These are phyloP conservation scores for Galleria mellonella DNA, from an alignment of 1,140 invertebrate genomes.

Conservation along the genomic window DNA sequence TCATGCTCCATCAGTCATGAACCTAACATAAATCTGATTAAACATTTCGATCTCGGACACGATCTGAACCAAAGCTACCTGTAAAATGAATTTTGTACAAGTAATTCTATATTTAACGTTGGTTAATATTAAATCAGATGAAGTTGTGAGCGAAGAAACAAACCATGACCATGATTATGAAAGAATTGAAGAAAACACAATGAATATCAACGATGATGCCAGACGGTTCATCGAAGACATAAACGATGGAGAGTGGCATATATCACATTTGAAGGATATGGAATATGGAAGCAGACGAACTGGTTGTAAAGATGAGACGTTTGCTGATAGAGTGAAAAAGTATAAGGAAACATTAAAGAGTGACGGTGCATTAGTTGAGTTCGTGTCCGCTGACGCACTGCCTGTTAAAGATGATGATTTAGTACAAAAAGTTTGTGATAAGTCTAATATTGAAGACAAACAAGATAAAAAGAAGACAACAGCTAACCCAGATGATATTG, in stretches of 20 bases:
- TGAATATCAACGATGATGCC: slow-evolving; percentile 4
- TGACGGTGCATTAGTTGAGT: slow-evolving; percentile 37
- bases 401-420: slow-evolving; percentile 25
- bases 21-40: too few species aligned
- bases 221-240: slow-evolving; percentile 31
- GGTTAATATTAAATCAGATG: not conserved
- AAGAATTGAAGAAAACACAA: slow-evolving; percentile 9
- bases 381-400: slow-evolving; percentile 36
- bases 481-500: slow-evolving; percentile 5
- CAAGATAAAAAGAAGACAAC: not conserved
- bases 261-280: slow-evolving; percentile 31
- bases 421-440: slow-evolving; percentile 5
- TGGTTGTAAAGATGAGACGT: slow-evolving; percentile 24
- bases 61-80: too few species aligned
- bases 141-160: slow-evolving; percentile 11
- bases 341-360: slow-evolving; percentile 32
- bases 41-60: too few species aligned
- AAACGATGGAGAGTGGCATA: slow-evolving; percentile 38
- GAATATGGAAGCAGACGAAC: slow-evolving; percentile 14
- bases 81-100: slow-evolving; percentile 2
- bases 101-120: not conserved
- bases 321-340: slow-evolving; percentile 26
- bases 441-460: not conserved
- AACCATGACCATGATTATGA: not conserved
- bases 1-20: too few species aligned